These are phyloP conservation scores for Thumatha senex DNA, from an alignment of 2,888 invertebrate species.

Conservation along the genomic window DNA sequence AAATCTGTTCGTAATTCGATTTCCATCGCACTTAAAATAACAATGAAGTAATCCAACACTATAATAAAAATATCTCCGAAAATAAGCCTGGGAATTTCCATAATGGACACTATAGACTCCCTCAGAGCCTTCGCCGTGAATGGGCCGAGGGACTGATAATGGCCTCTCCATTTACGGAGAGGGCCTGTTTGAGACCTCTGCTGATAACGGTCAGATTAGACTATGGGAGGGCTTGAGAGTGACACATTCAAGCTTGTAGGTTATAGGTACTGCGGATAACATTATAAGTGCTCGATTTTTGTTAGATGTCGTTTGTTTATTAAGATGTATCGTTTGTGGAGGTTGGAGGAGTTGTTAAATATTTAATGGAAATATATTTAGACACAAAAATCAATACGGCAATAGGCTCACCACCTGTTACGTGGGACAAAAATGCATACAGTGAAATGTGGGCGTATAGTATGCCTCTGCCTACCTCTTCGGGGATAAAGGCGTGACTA, in stretches of 20 bases:
- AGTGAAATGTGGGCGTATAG: too few species aligned
- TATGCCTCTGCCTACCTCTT: too few species aligned
- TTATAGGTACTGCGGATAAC: slow-evolving; percentile 8
- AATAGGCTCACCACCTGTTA: too few species aligned
- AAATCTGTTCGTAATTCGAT: neutral
- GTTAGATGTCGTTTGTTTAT: neutral
- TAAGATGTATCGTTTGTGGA: too few species aligned
- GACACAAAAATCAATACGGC: too few species aligned
- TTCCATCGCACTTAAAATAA: slow-evolving; percentile 9
- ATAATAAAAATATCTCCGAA: slow-evolving; percentile 29
- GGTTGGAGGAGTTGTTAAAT: too few species aligned
- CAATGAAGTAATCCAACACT: slow-evolving; percentile 41
- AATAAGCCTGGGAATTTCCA: slow-evolving; percentile 44
- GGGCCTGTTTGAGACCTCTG: slow-evolving; percentile 41
- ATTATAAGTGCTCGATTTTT: slow-evolving; percentile 7
- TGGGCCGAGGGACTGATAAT: slow-evolving; percentile 58
- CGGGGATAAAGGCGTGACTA: too few species aligned
- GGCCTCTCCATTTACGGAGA: slow-evolving; percentile 55
- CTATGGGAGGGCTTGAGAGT: slow-evolving; percentile 26
- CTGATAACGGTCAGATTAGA: slow-evolving; percentile 49
- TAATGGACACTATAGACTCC: slow-evolving; percentile 44
- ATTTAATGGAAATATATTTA: too few species aligned
- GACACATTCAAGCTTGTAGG: slow-evolving; percentile 16
- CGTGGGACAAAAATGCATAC: too few species aligned
- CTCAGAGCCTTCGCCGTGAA: slow-evolving; percentile 37